Conservation (phyloP, 2,797 vertebrate species). For the Poliocrania exsul region DNA sequence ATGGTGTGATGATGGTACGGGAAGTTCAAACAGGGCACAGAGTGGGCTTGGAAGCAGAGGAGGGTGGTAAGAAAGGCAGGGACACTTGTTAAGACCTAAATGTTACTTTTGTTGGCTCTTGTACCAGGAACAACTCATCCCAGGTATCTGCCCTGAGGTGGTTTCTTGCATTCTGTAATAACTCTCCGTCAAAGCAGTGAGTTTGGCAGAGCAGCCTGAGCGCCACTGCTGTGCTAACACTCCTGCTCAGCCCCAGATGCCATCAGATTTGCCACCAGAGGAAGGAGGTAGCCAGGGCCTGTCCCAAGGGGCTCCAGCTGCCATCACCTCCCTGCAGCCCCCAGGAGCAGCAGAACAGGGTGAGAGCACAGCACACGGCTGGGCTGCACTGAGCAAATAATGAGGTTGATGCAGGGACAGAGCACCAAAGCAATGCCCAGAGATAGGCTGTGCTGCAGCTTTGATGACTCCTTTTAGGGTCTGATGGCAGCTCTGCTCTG, state of each 20-base stretch:
- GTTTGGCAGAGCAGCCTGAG: not conserved
- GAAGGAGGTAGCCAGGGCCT: not conserved
- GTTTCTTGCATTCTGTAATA: not conserved
- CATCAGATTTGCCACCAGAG: not conserved
- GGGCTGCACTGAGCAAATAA: rapidly evolving
- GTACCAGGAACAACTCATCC: not conserved
- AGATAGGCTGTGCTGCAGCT: not conserved
- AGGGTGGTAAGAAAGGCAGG: not conserved
- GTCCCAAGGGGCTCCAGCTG: not conserved
- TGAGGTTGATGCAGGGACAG: not conserved
- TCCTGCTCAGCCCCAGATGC: not conserved
- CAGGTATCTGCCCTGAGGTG: not conserved
- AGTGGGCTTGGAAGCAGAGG: not conserved
- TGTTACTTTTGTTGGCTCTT: rapidly evolving
- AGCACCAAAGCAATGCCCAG: not conserved
- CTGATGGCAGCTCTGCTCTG: slow-evolving; percentile 42
- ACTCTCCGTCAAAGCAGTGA: not conserved
- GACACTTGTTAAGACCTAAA: rapidly evolving
- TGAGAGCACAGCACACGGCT: rapidly evolving
- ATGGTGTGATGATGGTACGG: slow-evolving; percentile 97
- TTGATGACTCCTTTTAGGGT: slow-evolving; percentile 45
- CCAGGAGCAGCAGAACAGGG: rapidly evolving
- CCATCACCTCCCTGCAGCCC: rapidly evolving
- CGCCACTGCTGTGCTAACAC: rapidly evolving
- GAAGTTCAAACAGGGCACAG: not conserved